These are phyloP conservation scores for Scomber japonicus DNA, from an alignment of 2,113 vertebrate genomes.

Conservation along the genomic window DNA sequence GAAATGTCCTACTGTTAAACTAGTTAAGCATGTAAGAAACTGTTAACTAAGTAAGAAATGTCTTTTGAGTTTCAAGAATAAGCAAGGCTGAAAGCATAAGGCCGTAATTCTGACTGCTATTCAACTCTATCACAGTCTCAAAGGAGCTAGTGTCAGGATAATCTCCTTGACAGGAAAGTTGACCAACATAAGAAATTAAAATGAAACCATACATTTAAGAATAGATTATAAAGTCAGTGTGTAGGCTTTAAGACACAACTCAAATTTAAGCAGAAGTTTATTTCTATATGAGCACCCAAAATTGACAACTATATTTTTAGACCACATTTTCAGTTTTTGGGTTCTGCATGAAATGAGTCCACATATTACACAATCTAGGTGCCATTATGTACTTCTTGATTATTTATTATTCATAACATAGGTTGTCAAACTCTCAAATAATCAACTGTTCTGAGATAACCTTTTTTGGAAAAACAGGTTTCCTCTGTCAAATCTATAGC, in stretches of 20 bases:
- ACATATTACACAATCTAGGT: slow-evolving; percentile 9
- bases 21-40: slow-evolving; percentile 37
- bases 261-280: not conserved
- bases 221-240: not conserved
- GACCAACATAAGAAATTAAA: slow-evolving; percentile 20
- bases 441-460: slow-evolving; percentile 21
- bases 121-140: slow-evolving; percentile 73
- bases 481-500: slow-evolving; percentile 19
- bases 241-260: not conserved
- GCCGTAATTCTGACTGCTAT: slow-evolving; percentile 69
- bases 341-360: not conserved
- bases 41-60: slow-evolving; percentile 48
- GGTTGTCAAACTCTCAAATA: not conserved
- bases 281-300: not conserved
- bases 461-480: not conserved
- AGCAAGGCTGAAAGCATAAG: slow-evolving; percentile 78
- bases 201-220: slow-evolving; percentile 13
- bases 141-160: slow-evolving; percentile 54
- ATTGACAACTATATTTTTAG: not conserved
- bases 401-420: not conserved
- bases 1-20: slow-evolving; percentile 52
- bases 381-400: not conserved
- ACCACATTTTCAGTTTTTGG: not conserved
- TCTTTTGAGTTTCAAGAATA: slow-evolving; percentile 36
- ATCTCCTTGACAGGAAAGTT: slow-evolving; percentile 27